Base-by-base conservation (phyloP, 1,140 invertebrate species). In the Caenorhabditis brenneri region DNA sequence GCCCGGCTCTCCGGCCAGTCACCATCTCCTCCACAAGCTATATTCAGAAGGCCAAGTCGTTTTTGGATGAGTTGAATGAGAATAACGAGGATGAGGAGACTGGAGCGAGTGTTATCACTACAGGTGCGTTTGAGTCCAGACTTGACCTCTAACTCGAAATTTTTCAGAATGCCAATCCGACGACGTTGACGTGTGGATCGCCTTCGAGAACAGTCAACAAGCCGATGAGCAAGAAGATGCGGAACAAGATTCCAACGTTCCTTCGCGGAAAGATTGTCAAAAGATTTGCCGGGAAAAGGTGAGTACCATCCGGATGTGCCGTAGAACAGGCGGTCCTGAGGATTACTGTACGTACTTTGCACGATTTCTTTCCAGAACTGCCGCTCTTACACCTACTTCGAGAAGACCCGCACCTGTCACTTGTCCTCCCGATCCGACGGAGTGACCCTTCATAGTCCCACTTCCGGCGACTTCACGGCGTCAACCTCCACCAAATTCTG, bases 401-500 rank as follows among this genome's bases (percentile, higher is more conserved):
- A 86, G 15, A 86, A 81, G 83, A 85, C 87, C 9, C 46, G 33
- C 7, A 58, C 31, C 10, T 86, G 85, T 51, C 81, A 80, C 27
- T 29, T 85, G 36, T 78, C 69, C 42, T 31, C 49, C 22, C 33
- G 60, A n/a, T 81, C 58, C 27, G 85, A 86, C n/a, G 83, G 83
- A 22, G 49, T 86, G n/a, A 27, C 33, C 9, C 58, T 86, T 27
- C 84, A 79, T 49, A 39, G 15, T 16, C 60, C 85, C 16, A 2
- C 33, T 1, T 29, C 22, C 16, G 74, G 87, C 15, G 80, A 86
- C 42, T 86, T 85, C 83, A 48, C 79, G 6, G 80, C 83, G 29
- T 65, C 79, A 1, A 85, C 85, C 0, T 81, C 60, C 69, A 86
- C 83, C 0, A 60, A 74, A 80, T 86, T 86, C 85, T 86, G 85